phyloP scores from a whole-genome alignment of 2,797 vertebrate genomes.

The Chiloscyllium punctatum region DNA sequence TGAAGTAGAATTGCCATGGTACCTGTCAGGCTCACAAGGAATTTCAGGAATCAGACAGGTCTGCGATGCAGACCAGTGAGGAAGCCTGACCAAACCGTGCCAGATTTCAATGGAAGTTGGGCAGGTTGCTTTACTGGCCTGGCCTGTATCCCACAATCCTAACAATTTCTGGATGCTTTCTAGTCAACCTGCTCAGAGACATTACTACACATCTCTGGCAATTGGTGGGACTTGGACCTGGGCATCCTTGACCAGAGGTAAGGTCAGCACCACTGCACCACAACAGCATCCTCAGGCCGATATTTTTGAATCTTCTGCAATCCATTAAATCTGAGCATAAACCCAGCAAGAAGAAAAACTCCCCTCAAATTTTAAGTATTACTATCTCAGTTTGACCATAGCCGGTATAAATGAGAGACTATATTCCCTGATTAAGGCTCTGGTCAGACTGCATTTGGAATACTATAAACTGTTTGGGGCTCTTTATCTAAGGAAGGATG shows the following conservation, averaged over 20 bases:
- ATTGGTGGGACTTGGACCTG: too few relatives aligned
- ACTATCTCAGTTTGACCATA: neutral
- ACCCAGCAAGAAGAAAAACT: neutral
- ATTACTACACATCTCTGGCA: too few relatives aligned
- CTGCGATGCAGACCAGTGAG: neutral
- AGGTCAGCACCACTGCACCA: too few relatives aligned
- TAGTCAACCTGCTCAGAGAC: too few relatives aligned
- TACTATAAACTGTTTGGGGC: too few relatives aligned
- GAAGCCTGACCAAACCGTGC: neutral
- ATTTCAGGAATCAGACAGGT: neutral
- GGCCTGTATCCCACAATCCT: neutral
- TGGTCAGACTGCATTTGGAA: too few relatives aligned
- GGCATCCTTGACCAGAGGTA: too few relatives aligned
- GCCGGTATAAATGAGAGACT: neutral
- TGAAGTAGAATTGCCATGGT: neutral
- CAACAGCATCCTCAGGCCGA: too few relatives aligned
- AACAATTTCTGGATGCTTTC: neutral
- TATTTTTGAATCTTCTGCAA: too few relatives aligned
- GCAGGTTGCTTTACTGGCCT: neutral
- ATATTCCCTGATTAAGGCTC: neutral
- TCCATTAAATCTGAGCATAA: too few relatives aligned
- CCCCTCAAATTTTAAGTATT: neutral
- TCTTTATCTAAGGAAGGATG: too few relatives aligned
- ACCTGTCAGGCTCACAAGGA: neutral
- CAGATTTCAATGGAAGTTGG: neutral